Percentiles rank a stretch among this genome's conserved stretches.
Evolutionary conservation across 2,797 vertebrate genomes (phyloP).

Genomic region (Hyperoplus immaculatus): DNA sequence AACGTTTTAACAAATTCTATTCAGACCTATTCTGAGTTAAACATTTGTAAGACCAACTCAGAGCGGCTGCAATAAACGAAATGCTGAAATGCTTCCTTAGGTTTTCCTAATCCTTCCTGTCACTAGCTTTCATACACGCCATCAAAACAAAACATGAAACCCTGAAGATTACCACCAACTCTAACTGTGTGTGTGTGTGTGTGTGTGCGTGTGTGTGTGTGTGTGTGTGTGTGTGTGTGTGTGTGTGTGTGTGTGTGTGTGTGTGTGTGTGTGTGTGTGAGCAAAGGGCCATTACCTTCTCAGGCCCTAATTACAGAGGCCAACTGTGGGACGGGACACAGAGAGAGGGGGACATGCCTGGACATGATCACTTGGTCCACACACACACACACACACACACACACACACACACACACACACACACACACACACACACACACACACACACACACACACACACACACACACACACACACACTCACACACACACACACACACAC

Average conservation of each 20-base stretch:
- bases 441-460: not conserved
- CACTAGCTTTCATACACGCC: not conserved
- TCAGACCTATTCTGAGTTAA: no score
- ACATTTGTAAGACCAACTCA: no score
- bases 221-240: slow-evolving; percentile 84
- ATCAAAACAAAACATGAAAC: not conserved
- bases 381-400: no score
- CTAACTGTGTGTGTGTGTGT: no score
- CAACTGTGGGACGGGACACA: slow-evolving; percentile 46
- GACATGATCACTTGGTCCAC: slow-evolving; percentile 41
- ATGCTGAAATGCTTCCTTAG: not conserved
- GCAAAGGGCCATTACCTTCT: slow-evolving; percentile 21
- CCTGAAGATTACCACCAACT: not conserved
- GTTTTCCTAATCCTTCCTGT: not conserved
- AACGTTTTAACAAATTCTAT: no score
- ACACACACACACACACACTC: no score
- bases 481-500: no score
- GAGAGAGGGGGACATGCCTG: slow-evolving; percentile 40
- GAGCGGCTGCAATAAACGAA: no score
- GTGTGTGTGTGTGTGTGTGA: slow-evolving; percentile 50
- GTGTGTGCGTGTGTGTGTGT: slow-evolving; percentile 47
- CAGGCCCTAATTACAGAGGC: slow-evolving; percentile 67
- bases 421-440: not conserved
- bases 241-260: no score
- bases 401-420: slow-evolving; percentile 2